Percentiles rank a stretch among this genome's conserved stretches.
Evolutionary conservation across 2,888 invertebrate genomes (phyloP).

Genomic region (Amphipyra berbera): DNA sequence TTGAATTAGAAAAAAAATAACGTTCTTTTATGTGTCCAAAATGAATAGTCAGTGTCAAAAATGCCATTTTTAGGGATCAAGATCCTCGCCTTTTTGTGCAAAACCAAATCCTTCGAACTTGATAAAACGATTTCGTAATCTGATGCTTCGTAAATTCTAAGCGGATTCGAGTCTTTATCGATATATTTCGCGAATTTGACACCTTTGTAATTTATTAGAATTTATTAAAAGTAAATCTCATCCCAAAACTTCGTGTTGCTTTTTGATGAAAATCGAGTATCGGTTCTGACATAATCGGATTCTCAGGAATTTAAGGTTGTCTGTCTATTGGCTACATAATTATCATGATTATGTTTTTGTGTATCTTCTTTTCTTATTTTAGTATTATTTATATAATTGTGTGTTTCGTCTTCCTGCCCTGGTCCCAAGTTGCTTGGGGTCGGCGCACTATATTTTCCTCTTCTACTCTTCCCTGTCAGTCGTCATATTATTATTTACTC

Average conservation of each 20-base stretch:
- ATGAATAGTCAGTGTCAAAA: background rate
- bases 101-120: constrained; percentile 8
- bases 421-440: too few relatives aligned
- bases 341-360: constrained; percentile 19
- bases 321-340: constrained; percentile 6
- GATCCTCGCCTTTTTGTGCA: constrained; percentile 30
- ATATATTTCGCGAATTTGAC: constrained; percentile 36
- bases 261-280: constrained; percentile 20
- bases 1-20: too few relatives aligned
- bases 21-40: too few relatives aligned
- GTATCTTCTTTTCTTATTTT: background rate
- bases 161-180: constrained; percentile 37
- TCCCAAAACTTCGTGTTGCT: constrained; percentile 31
- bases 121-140: constrained; percentile 36
- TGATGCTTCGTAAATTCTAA: constrained; percentile 40
- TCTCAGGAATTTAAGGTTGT: constrained; percentile 28
- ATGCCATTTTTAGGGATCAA: constrained; percentile 18
- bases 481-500: too few relatives aligned
- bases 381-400: background rate
- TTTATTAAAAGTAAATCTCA: constrained; percentile 27
- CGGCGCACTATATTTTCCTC: too few relatives aligned
- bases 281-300: constrained; percentile 36
- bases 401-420: background rate
- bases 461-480: too few relatives aligned
- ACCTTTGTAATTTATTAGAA: constrained; percentile 27